phyloP scores from a whole-genome alignment of 1,140 invertebrate genomes.

The Drosophila nannoptera region DNA sequence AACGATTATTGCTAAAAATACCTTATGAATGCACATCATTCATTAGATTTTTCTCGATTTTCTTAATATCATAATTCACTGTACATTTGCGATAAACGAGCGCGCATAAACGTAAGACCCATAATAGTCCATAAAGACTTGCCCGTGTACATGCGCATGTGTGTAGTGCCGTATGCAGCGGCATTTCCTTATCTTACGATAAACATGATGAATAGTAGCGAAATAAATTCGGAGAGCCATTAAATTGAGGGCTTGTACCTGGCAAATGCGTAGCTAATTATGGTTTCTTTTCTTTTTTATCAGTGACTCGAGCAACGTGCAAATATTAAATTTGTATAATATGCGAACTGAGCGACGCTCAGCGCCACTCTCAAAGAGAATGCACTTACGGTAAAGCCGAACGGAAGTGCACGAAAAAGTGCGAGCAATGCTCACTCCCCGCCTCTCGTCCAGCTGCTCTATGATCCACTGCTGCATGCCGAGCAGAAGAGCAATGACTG shows the following conservation, averaged over 20 bases:
- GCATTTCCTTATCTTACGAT: constrained; percentile 18
- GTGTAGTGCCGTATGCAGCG: background rate
- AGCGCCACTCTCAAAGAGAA: background rate
- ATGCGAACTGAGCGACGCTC: background rate
- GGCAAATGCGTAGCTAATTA: constrained; percentile 15
- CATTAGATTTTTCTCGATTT: too few species aligned
- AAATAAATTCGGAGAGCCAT: constrained; percentile 19
- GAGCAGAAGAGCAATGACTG: constrained; percentile 58
- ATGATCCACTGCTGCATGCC: background rate
- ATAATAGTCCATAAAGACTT: constrained; percentile 7
- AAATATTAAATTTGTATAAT: background rate
- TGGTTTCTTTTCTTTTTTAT: constrained; percentile 6
- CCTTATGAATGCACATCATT: too few species aligned
- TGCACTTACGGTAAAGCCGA: constrained; percentile 33
- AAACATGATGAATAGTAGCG: constrained; percentile 30
- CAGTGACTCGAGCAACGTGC: constrained; percentile 7
- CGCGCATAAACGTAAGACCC: background rate
- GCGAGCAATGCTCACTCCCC: constrained; percentile 5
- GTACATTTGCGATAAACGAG: background rate
- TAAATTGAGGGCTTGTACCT: constrained; percentile 3
- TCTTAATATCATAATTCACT: background rate
- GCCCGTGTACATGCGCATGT: background rate
- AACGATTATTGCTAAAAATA: background rate
- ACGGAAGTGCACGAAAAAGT: constrained; percentile 54
- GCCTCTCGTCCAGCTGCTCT: background rate